Conservation (phyloP, 2,888 invertebrate genomes). For the Pollenia angustigena region DNA sequence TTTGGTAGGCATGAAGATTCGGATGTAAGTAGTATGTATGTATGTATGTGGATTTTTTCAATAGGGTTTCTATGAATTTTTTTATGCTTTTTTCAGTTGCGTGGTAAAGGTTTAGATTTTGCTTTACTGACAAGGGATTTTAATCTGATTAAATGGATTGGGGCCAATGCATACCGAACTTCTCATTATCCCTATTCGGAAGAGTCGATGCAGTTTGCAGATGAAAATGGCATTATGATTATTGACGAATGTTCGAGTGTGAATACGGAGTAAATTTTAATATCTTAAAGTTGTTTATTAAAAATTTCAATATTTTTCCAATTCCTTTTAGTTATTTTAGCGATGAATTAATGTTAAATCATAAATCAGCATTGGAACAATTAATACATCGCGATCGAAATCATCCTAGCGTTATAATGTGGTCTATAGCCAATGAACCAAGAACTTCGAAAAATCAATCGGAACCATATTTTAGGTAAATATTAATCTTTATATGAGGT, state of each 20-base stretch:
- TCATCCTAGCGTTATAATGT: conserved; percentile 96
- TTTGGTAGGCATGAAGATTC: conserved; percentile 98
- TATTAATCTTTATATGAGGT: background rate
- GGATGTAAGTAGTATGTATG: conserved; percentile 86
- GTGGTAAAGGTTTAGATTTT: conserved; percentile 96
- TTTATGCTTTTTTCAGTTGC: conserved; percentile 86
- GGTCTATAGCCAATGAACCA: conserved; percentile 99
- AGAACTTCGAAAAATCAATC: conserved; percentile 88
- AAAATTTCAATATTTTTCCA: background rate
- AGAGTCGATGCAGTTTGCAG: conserved; percentile 97
- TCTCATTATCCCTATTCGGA: conserved; percentile 99
- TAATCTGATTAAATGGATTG: conserved; percentile 96
- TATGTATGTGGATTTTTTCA: no score
- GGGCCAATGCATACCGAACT: conserved; percentile 97
- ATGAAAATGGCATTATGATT: conserved; percentile 95
- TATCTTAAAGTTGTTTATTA: background rate
- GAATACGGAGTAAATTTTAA: conserved; percentile 89
- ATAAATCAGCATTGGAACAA: conserved; percentile 93
- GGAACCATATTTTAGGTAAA: conserved; percentile 91
- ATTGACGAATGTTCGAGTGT: conserved; percentile 98
- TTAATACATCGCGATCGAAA: conserved; percentile 96
- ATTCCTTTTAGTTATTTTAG: conserved; percentile 86
- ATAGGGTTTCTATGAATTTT: background rate
- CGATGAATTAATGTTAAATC: conserved; percentile 89
- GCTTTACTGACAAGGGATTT: conserved; percentile 95